These are phyloP conservation scores for Crotophaga sulcirostris DNA, from an alignment of 2,113 vertebrate species.

Conservation along the genomic window DNA sequence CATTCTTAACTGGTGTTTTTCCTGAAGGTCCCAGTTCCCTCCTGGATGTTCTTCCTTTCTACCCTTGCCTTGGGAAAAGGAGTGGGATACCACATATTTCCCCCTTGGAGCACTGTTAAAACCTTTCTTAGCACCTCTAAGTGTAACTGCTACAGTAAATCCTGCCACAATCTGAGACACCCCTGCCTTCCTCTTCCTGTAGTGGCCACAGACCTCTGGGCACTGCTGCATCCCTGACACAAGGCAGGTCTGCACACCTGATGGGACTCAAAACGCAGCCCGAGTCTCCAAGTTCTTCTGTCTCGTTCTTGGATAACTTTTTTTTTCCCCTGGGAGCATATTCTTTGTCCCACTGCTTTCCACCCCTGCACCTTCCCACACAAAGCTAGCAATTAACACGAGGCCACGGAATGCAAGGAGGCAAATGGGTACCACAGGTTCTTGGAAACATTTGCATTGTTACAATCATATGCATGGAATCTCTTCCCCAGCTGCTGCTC, in stretches of 20 bases:
- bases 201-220: not conserved
- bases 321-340: not conserved
- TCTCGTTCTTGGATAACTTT: not conserved
- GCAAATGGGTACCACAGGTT: not conserved
- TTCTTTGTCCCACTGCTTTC: not conserved
- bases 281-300: not conserved
- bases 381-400: not conserved
- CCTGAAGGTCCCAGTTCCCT: not conserved
- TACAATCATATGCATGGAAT: not conserved
- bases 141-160: not conserved
- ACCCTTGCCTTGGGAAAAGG: not conserved
- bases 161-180: not conserved
- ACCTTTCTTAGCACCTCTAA: not conserved
- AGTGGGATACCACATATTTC: not conserved
- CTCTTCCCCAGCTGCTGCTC: not conserved
- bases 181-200: not conserved
- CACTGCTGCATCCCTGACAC: not conserved
- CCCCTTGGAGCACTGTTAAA: not conserved
- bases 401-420: not conserved
- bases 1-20: not conserved
- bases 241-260: not conserved
- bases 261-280: not conserved
- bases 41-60: not conserved
- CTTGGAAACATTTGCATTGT: not conserved
- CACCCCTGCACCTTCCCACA: not conserved